Evolutionary conservation across 2,797 vertebrate genomes (phyloP).

Genomic region (Anguilla marmorata): DNA sequence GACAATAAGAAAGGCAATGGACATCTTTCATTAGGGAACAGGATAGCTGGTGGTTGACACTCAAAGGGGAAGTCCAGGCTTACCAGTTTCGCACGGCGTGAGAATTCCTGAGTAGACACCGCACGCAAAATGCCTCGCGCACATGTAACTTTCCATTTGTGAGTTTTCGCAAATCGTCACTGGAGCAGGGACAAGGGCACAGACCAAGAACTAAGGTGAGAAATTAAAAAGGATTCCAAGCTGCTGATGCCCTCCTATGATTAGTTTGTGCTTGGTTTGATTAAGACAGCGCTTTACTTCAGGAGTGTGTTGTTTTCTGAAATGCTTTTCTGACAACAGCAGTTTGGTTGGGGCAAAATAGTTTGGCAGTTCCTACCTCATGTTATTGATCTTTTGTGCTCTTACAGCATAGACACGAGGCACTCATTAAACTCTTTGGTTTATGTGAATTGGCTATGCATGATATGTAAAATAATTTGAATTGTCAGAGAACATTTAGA

Average conservation of each 20-base stretch:
- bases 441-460: no score
- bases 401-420: background rate
- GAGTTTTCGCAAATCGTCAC: no score
- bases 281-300: background rate
- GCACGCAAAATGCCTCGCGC: background rate
- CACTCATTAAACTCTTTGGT: background rate
- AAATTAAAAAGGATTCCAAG: background rate
- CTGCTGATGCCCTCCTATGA: background rate
- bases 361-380: no score
- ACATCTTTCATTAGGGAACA: constrained; percentile 25
- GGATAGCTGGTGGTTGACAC: background rate
- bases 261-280: background rate
- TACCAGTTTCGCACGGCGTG: background rate
- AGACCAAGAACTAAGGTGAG: constrained; percentile 56
- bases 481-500: background rate
- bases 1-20: constrained; percentile 36
- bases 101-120: constrained; percentile 24
- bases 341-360: background rate
- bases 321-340: background rate
- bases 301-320: background rate
- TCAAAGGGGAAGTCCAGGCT: constrained; percentile 1
- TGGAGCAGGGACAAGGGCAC: background rate
- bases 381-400: background rate
- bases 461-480: background rate
- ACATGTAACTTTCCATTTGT: background rate